phyloP scores from a whole-genome alignment of 2,888 invertebrate genomes.

The Ditula angustiorana region DNA sequence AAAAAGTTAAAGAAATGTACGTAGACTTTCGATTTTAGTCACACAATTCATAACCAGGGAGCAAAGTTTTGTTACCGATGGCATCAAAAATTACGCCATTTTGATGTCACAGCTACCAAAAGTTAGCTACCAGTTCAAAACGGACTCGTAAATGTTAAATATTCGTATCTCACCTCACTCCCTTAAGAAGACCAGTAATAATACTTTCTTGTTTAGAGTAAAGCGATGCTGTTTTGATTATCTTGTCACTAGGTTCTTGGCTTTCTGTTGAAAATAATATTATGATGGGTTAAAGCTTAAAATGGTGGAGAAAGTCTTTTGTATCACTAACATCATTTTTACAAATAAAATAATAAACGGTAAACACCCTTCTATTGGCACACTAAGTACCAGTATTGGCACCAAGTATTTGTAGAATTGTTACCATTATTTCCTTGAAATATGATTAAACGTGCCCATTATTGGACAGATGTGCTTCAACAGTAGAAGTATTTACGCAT shows the following conservation, averaged over 20 bases:
- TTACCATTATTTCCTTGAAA: no score
- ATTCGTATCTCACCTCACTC: slow-evolving; percentile 67
- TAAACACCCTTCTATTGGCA: no score
- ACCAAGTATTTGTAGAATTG: no score
- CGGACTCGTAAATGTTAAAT: background rate
- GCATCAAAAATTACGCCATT: no score
- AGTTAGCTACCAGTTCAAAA: no score
- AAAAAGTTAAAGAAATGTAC: no score
- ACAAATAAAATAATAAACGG: background rate
- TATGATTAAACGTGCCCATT: no score
- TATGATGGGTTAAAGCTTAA: background rate
- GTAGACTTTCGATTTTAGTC: no score
- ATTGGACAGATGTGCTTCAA: no score
- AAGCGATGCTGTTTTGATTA: slow-evolving; percentile 72
- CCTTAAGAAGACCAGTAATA: slow-evolving; percentile 84
- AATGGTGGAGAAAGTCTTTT: background rate
- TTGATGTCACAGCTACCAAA: no score
- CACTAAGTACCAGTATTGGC: no score
- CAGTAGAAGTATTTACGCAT: no score
- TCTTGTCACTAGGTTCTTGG: slow-evolving; percentile 74
- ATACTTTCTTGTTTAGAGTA: slow-evolving; percentile 78
- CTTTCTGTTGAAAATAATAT: slow-evolving; percentile 57
- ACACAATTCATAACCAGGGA: slow-evolving; percentile 14
- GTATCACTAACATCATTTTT: background rate
- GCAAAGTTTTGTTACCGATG: background rate